Evolutionary conservation across 2,797 vertebrate species (phyloP).

Genomic region (Thripadectes ignobilis): DNA sequence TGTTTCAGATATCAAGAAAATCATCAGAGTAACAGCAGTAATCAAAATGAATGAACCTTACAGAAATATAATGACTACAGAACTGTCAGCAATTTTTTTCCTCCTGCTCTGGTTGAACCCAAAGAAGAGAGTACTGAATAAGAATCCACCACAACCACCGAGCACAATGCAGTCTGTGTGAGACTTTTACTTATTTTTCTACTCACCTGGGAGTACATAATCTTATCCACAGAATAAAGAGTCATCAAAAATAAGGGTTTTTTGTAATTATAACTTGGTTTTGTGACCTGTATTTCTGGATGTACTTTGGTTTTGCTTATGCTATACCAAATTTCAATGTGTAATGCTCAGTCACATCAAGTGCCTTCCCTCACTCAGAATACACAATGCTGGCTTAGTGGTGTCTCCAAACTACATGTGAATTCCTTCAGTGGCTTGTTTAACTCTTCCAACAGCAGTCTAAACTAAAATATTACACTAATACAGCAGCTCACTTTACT

Average conservation of each 20-base stretch:
- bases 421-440: background rate
- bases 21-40: background rate
- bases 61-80: background rate
- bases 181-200: background rate
- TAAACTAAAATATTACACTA: background rate
- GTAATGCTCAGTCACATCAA: background rate
- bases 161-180: background rate
- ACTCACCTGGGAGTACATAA: background rate
- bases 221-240: background rate
- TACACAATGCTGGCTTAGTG: background rate
- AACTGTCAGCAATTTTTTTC: background rate
- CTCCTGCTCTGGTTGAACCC: background rate
- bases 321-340: background rate
- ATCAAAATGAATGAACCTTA: constrained; percentile 26
- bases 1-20: constrained; percentile 22
- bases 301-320: background rate
- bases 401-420: background rate
- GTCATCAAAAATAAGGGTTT: background rate
- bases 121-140: background rate
- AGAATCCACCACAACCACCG: background rate
- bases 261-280: background rate
- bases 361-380: background rate
- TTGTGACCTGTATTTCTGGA: background rate
- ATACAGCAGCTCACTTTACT: background rate
- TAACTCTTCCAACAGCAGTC: background rate